These are phyloP conservation scores for Tokudaia tokunoshimensis DNA, from an alignment of 2,797 vertebrate genomes.

Conservation along the genomic window DNA sequence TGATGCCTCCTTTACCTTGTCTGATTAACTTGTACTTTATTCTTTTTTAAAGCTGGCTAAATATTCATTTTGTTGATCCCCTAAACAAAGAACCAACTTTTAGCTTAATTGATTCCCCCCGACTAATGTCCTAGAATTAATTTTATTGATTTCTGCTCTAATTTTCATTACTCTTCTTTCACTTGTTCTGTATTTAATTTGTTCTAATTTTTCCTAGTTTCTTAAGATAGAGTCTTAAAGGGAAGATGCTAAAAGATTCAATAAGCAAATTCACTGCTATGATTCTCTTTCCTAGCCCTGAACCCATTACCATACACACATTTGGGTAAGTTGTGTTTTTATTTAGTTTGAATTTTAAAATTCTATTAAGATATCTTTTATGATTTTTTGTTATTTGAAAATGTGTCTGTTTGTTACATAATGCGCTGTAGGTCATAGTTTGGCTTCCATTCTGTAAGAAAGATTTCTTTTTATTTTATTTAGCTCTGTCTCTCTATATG, in stretches of 20 bases:
- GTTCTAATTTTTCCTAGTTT: not conserved
- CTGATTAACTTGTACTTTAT: not conserved
- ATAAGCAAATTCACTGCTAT: not conserved
- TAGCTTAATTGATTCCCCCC: not conserved
- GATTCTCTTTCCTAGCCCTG: not conserved
- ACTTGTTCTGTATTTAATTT: constrained; percentile 1
- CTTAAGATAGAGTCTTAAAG: not conserved
- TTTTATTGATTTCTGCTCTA: constrained; percentile 2
- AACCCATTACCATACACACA: not conserved
- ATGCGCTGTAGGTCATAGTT: not conserved
- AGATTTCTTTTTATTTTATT: constrained; percentile 5
- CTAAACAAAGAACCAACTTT: not conserved
- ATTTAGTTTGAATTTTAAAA: not conserved
- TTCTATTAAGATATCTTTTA: constrained; percentile 4
- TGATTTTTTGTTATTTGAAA: not conserved
- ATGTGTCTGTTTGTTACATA: not conserved
- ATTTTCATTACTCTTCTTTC: not conserved
- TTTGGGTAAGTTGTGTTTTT: not conserved
- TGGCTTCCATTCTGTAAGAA: not conserved
- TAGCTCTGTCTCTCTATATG: not conserved
- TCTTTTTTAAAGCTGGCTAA: not conserved
- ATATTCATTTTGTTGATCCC: not conserved
- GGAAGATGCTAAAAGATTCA: not conserved
- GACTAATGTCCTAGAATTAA: not conserved
- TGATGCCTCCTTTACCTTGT: not conserved